These are phyloP conservation scores for Macrotus californicus DNA, from an alignment of 2,113 vertebrate species.

Conservation along the genomic window DNA sequence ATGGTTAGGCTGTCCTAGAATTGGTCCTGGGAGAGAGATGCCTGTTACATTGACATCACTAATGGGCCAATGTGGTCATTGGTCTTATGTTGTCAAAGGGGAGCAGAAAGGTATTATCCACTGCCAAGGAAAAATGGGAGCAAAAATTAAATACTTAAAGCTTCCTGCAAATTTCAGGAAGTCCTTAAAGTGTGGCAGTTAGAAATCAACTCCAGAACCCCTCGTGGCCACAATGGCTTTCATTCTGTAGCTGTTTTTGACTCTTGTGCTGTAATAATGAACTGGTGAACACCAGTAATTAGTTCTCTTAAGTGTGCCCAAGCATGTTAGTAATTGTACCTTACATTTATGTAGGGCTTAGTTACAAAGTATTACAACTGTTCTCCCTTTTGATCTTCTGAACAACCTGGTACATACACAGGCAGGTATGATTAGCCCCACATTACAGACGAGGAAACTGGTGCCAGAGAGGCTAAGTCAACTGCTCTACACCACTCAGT, in stretches of 20 bases:
- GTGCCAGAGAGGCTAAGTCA: background rate
- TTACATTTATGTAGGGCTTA: background rate
- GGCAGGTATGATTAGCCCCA: background rate
- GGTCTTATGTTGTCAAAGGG: background rate
- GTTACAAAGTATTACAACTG: background rate
- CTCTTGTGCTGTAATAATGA: background rate
- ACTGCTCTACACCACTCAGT: background rate
- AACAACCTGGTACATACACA: background rate
- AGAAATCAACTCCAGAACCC: background rate
- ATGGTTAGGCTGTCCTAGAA: background rate
- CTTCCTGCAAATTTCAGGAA: background rate
- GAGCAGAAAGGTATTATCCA: background rate
- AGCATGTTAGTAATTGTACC: background rate
- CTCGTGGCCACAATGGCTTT: background rate
- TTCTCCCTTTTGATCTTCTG: constrained; percentile 1
- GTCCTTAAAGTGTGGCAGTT: background rate
- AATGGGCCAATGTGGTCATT: background rate
- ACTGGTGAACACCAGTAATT: background rate
- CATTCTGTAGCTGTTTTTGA: background rate
- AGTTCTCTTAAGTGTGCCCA: background rate
- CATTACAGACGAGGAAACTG: background rate
- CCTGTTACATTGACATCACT: background rate
- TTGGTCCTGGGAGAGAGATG: background rate
- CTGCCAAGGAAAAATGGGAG: background rate
- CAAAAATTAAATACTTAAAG: background rate